Percentiles rank a stretch among this genome's conserved stretches.
Evolutionary conservation across 2,888 invertebrate species (phyloP).

Genomic region (Lepidochrysops patricia): DNA sequence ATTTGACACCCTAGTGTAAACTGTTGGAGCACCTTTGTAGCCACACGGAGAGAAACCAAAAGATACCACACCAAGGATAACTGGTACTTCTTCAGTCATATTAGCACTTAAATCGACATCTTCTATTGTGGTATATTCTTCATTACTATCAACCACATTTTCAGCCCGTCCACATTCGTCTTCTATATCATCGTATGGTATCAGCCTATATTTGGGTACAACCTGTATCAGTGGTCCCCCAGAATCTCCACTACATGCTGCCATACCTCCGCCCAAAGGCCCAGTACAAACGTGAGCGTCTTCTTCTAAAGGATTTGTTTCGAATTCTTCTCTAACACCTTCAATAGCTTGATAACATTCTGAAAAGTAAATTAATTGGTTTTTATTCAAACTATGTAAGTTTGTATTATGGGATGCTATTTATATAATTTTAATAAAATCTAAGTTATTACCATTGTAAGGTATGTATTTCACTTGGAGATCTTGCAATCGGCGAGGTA

Average conservation of each 20-base stretch:
- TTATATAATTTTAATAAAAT: neutral
- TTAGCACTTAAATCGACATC: conserved; percentile 16
- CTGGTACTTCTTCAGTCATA: conserved; percentile 30
- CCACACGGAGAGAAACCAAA: conserved; percentile 74
- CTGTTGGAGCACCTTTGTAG: conserved; percentile 62
- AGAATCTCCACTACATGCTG: conserved; percentile 74
- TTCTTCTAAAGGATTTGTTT: conserved; percentile 53
- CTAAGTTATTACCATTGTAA: conserved; percentile 42
- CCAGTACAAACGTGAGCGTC: conserved; percentile 71
- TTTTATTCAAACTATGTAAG: too few species aligned
- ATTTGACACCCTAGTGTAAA: conserved; percentile 66
- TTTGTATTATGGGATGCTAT: too few species aligned
- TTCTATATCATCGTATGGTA: conserved; percentile 18
- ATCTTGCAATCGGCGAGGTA: conserved; percentile 61
- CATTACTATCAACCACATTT: conserved; percentile 15
- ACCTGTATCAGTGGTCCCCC: conserved; percentile 67
- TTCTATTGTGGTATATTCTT: conserved; percentile 20
- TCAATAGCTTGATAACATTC: conserved; percentile 58
- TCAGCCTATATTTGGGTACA: conserved; percentile 23
- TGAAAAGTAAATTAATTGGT: conserved; percentile 27
- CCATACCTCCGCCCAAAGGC: conserved; percentile 56
- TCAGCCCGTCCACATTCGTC: conserved; percentile 19
- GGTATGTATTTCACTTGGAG: conserved; percentile 51
- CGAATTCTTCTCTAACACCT: conserved; percentile 40
- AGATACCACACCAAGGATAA: conserved; percentile 70